These are phyloP conservation scores for Trachelus stipa DNA, from an alignment of 2,888 invertebrate genomes.

Conservation along the genomic window DNA sequence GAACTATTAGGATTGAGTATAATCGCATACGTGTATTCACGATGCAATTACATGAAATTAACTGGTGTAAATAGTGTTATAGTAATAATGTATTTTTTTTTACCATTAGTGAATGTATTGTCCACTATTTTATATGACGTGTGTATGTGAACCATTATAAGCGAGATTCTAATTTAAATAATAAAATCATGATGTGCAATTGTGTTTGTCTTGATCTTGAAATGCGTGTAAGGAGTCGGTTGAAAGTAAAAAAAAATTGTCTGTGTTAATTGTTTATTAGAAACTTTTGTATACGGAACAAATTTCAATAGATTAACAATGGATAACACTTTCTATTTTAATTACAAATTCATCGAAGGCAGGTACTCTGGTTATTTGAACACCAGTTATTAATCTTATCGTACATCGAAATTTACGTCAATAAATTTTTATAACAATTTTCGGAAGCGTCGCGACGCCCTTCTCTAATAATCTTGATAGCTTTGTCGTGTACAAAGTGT, in stretches of 20 bases:
- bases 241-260: neutral
- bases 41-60: slow-evolving; percentile 31
- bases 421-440: neutral
- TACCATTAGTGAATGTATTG: slow-evolving; percentile 40
- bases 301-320: slow-evolving; percentile 30
- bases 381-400: slow-evolving; percentile 23
- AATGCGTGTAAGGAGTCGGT: neutral
- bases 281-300: slow-evolving; percentile 30
- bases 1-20: neutral
- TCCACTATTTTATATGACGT: slow-evolving; percentile 41
- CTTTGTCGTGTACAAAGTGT: neutral
- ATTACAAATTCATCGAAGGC: neutral
- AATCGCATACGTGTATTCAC: neutral
- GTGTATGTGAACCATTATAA: slow-evolving; percentile 44
- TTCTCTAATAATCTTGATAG: neutral
- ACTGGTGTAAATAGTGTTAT: slow-evolving; percentile 46
- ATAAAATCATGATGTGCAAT: slow-evolving; percentile 38
- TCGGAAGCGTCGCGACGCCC: neutral
- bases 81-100: slow-evolving; percentile 44
- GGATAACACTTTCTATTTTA: slow-evolving; percentile 11
- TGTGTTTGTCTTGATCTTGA: neutral
- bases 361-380: slow-evolving; percentile 15
- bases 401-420: neutral
- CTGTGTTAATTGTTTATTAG: slow-evolving; percentile 28
- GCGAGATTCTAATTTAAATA: slow-evolving; percentile 43